phyloP scores from a whole-genome alignment of 2,797 vertebrate species.

The Rachycentron canadum region DNA sequence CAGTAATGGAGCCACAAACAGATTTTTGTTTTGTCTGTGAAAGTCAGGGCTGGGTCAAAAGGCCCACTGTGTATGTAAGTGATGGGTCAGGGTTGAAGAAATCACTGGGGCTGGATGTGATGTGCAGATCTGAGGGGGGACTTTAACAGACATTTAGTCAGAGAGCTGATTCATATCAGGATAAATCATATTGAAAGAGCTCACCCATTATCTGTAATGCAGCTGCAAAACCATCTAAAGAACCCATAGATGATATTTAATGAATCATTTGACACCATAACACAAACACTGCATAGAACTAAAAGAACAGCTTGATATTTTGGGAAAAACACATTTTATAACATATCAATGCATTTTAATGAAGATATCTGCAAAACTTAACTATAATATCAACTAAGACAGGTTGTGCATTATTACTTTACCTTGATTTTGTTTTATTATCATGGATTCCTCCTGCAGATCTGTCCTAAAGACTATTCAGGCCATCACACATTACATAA shows the following conservation, averaged over 20 bases:
- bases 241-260: not conserved
- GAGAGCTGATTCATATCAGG: not conserved
- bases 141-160: constrained; percentile 12
- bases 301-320: not conserved
- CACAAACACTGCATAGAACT: not conserved
- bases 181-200: not conserved
- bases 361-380: no score
- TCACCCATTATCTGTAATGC: not conserved
- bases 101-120: constrained; percentile 3
- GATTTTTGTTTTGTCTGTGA: constrained; percentile 30
- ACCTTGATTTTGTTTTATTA: no score
- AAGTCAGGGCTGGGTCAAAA: constrained; percentile 1
- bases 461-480: no score
- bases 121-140: not conserved
- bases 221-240: not conserved
- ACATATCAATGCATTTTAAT: no score
- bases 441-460: no score
- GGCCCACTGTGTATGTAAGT: not conserved
- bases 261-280: not conserved
- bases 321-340: no score
- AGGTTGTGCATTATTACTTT: no score
- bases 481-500: no score
- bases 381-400: no score
- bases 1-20: constrained; percentile 14
- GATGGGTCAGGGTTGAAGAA: constrained; percentile 4